These are phyloP conservation scores for Nothocercus julius DNA, from an alignment of 2,113 vertebrate species.

Conservation along the genomic window DNA sequence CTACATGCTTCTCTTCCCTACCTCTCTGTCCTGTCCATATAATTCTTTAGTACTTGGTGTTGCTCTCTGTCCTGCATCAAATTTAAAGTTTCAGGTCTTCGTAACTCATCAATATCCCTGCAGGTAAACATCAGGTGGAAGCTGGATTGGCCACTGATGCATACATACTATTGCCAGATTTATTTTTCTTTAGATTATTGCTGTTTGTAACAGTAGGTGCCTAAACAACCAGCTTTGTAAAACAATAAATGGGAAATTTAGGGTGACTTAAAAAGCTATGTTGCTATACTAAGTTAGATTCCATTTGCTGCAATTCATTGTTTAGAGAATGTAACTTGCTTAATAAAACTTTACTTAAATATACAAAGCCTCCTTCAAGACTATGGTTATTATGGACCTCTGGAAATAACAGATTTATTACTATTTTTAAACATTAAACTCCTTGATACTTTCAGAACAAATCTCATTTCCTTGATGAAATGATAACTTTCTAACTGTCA, in stretches of 20 bases:
- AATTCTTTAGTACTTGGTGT: slow-evolving; percentile 56
- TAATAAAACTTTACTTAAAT: neutral
- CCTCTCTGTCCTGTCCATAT: slow-evolving; percentile 58
- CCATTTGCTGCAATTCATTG: neutral
- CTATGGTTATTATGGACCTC: neutral
- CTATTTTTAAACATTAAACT: neutral
- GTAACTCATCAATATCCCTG: slow-evolving; percentile 64
- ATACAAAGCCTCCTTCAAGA: neutral
- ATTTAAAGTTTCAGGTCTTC: slow-evolving; percentile 66
- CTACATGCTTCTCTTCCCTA: neutral
- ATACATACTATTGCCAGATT: neutral
- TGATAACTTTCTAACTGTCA: neutral
- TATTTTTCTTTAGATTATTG: neutral
- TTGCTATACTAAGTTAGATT: neutral
- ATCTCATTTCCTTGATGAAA: neutral
- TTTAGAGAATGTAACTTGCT: neutral
- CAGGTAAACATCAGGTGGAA: slow-evolving; percentile 32
- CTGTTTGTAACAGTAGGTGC: neutral
- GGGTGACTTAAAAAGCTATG: neutral
- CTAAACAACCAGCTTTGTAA: neutral
- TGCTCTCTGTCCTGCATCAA: slow-evolving; percentile 65
- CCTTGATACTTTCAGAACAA: neutral
- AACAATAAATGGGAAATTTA: neutral
- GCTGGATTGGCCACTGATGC: neutral
- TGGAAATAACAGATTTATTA: neutral